These are phyloP conservation scores for Engraulis encrasicolus DNA, from an alignment of 2,113 vertebrate species.

Conservation along the genomic window DNA sequence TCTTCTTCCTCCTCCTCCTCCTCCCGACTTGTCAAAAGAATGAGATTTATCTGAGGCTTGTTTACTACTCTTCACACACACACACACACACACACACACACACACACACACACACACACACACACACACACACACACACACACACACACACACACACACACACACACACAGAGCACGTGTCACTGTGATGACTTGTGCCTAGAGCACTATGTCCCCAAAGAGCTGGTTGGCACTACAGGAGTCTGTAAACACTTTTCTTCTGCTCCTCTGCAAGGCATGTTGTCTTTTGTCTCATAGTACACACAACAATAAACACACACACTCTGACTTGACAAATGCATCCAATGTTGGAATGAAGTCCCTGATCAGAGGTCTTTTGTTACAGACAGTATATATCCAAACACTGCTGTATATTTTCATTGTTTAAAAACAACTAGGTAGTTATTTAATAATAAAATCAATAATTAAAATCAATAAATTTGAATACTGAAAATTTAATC, in stretches of 20 bases:
- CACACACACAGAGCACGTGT: too few relatives aligned
- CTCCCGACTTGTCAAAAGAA: background rate
- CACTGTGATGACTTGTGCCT: too few relatives aligned
- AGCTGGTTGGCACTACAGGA: too few relatives aligned
- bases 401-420: background rate
- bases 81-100: background rate
- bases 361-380: background rate
- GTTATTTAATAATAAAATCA: background rate
- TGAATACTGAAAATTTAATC: too few relatives aligned
- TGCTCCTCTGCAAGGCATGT: too few relatives aligned
- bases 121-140: background rate
- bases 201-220: too few relatives aligned
- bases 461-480: too few relatives aligned
- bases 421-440: too few relatives aligned
- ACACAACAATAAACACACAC: background rate
- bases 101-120: background rate
- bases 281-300: too few relatives aligned
- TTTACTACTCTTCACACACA: background rate
- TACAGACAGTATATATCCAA: background rate
- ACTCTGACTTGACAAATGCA: background rate
- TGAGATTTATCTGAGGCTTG: conserved; percentile 2
- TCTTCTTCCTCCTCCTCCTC: too few relatives aligned
- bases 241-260: too few relatives aligned
- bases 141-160: background rate
- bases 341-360: background rate